A percentile compares a stretch with the other conserved stretches of the same genome.
Evolutionary conservation across 1,140 invertebrate genomes (phyloP).

Genomic region (Trichogramma pretiosum): DNA sequence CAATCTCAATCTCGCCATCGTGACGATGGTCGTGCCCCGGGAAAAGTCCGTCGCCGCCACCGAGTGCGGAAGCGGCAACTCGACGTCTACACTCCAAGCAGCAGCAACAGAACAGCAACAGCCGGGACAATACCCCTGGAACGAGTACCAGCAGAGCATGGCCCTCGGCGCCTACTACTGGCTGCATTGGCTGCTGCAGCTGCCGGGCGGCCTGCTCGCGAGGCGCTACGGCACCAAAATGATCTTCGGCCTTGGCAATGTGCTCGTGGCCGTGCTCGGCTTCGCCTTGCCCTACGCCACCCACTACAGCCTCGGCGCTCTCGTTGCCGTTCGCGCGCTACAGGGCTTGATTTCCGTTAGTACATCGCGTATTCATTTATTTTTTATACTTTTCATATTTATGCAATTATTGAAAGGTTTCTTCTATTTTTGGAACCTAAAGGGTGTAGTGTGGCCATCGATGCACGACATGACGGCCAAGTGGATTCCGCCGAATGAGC

Average conservation of each 20-base stretch:
- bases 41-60: constrained; percentile 22
- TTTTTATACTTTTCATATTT: neutral
- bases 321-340: constrained; percentile 57
- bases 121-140: constrained; percentile 53
- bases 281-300: constrained; percentile 60
- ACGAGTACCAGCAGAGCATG: constrained; percentile 58
- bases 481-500: constrained; percentile 75
- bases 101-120: neutral
- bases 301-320: constrained; percentile 48
- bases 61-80: constrained; percentile 22
- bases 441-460: constrained; percentile 76
- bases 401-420: neutral
- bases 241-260: constrained; percentile 61
- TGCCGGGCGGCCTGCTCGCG: constrained; percentile 66
- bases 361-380: constrained; percentile 20
- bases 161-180: constrained; percentile 67
- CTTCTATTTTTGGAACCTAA: constrained; percentile 15
- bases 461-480: constrained; percentile 73
- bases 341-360: constrained; percentile 68
- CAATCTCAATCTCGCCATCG: constrained; percentile 78
- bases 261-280: constrained; percentile 59
- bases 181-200: constrained; percentile 62
- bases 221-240: constrained; percentile 62
- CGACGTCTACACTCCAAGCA: too few relatives aligned
- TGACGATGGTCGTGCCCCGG: constrained; percentile 62